Evolutionary conservation across 2,888 invertebrate genomes (phyloP), one percentile per base, ranked within the genome.

Genomic region (Tachina lurida): DNA sequence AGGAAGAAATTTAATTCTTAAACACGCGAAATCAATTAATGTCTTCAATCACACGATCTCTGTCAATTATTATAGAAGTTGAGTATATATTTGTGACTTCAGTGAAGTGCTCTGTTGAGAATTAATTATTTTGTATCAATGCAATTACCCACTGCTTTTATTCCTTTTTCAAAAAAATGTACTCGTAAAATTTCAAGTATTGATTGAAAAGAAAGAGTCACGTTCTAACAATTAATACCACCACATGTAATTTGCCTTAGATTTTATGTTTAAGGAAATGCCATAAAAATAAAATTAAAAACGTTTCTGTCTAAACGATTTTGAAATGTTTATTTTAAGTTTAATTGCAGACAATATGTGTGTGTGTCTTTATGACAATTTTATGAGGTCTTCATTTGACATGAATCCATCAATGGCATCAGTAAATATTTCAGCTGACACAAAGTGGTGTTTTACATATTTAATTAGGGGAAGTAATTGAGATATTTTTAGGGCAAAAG

Each of bases 331-430:
- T 70, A 13, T 17, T 85, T 71, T 63, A 45, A 74, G 74, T 82
- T 47, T 62, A 70, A 45, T 67, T 15, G 45, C 12, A 41, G 31
- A 19, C 68, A 70, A 19, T 52, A 63, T 68, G 31, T 31, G 31
- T 31, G 5, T 7, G 31, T 31, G 31, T 31, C 31, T 22, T n/a
- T n/a, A 17, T 74, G 63, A 74, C 31, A 78, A 74, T 81, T 77
- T 54, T 41, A 39, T 73, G 1, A 41, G 62, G 56, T 56, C 19
- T 22, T 84, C 79, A 76, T 47, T 17, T 81, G 84, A 84, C 81
- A 74, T 63, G 81, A 81, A 77, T 81, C 62, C 80, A 77, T 84
- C 84, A 84, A 76, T 71, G 31, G 45, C n/a, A 54, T 54, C 41
- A 49, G 31, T 15, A 43, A 49, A n/a, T 17, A n/a, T 12, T 22